Evolutionary conservation across 2,797 vertebrate genomes (phyloP).

Genomic region (Crenichthys baileyi): DNA sequence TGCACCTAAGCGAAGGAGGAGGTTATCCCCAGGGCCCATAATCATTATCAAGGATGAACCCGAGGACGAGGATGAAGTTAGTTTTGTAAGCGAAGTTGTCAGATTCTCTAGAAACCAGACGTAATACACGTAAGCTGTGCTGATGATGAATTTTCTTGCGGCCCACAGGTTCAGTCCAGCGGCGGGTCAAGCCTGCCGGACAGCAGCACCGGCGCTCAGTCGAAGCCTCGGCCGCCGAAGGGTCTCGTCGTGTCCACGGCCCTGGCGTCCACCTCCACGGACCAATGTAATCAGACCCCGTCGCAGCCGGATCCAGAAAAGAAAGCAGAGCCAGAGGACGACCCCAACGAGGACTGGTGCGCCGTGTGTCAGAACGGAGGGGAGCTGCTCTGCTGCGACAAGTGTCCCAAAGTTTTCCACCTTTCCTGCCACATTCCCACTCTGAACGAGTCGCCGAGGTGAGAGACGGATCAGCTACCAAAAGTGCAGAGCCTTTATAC

Average conservation of each 20-base stretch:
- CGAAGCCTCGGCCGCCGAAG: constrained; percentile 69
- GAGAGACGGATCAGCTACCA: constrained; percentile 36
- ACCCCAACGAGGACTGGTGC: constrained; percentile 96
- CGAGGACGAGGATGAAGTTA: constrained; percentile 84
- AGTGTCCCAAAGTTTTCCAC: constrained; percentile 97
- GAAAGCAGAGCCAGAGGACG: constrained; percentile 74
- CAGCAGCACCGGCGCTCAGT: constrained; percentile 82
- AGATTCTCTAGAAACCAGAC: neutral
- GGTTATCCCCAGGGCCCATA: constrained; percentile 80
- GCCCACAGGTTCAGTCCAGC: constrained; percentile 77
- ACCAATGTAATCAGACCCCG: constrained; percentile 31
- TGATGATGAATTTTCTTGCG: neutral
- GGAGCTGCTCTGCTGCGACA: constrained; percentile 95
- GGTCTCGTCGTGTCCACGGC: neutral
- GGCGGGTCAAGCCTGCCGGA: constrained; percentile 81
- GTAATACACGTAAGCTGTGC: no score
- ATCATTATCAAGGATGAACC: constrained; percentile 87
- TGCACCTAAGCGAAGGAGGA: constrained; percentile 73
- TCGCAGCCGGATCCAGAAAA: constrained; percentile 55
- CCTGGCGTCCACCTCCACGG: constrained; percentile 29
- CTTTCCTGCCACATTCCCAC: constrained; percentile 94
- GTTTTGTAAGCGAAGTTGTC: constrained; percentile 74
- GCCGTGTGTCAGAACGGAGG: constrained; percentile 98
- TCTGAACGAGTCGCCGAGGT: constrained; percentile 94
- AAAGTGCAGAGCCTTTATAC: neutral